Conservation (phyloP, 1,140 invertebrate genomes). For the Pentalonia nigronervosa region DNA sequence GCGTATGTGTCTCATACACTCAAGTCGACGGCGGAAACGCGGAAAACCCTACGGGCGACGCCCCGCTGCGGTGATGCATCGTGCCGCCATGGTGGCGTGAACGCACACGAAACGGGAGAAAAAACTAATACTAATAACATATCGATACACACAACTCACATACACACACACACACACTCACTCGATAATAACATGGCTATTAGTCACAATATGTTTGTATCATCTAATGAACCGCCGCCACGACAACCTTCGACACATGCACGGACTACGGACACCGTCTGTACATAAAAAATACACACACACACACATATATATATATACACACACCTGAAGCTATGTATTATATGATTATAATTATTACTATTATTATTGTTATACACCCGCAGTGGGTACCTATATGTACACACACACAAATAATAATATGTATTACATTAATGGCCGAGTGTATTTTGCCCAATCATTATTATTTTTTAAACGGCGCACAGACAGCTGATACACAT, state of each 20-base stretch:
- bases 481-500: neutral
- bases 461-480: constrained; percentile 16
- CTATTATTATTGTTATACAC: neutral
- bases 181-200: neutral
- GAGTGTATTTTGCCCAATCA: constrained; percentile 36
- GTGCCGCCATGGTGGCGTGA: no score
- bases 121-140: constrained; percentile 32
- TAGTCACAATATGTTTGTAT: constrained; percentile 48
- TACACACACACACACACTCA: neutral
- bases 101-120: neutral
- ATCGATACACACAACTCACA: neutral
- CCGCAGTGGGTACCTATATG: no score
- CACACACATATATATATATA: neutral
- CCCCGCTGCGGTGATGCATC: constrained; percentile 15
- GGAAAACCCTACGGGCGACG: constrained; percentile 37
- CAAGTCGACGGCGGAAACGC: constrained; percentile 31
- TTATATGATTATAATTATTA: neutral
- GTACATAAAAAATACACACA: neutral
- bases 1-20: neutral
- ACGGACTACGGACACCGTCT: constrained; percentile 5
- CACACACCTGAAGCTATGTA: neutral
- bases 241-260: constrained; percentile 15
- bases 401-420: neutral
- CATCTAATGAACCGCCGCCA: neutral
- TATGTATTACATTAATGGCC: constrained; percentile 11